Evolutionary conservation across 2,113 vertebrate genomes (phyloP), one percentile per base, ranked within the genome.

Genomic region (Daubentonia madagascariensis): DNA sequence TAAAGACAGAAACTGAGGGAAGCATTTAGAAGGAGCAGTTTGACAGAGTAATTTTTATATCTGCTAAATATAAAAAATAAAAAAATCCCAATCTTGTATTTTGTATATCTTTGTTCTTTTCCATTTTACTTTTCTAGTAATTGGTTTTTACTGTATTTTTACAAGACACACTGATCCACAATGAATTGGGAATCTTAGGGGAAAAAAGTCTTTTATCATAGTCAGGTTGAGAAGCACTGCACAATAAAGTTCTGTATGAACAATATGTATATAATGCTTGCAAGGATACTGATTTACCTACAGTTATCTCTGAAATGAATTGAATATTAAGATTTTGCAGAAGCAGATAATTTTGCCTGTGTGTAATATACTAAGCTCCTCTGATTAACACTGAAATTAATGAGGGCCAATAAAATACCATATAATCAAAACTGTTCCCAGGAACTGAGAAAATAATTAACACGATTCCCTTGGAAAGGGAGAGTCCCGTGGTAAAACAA

Each of bases 331-430:
- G 85, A 81, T 93, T 97, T 92, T 94, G 85, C 93, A 96, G 85
- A 93, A 98, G 95, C 70, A 95, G 83, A 16, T 93, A 96, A 96
- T 97, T 97, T 85, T 84, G 67, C 91, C 61, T 43, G 9, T 79
- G 91, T 89, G 43, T 73, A 84, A 95, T 96, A 91, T n/a, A 92
- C 75, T 88, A 80, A 97, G 70, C 22, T 89, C 78, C 94, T 96
- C 70, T 97, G 95, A 98, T 96, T 97, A 97, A 94, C 93, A 97
- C 75, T 61, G 93, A 95, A 98, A 97, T 97, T 96, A 96, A 97
- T 89, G 67, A 65, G 63, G 73, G 63, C 92, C 94, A 95, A 75
- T 84, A 93, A 96, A 95, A 93, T 79, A 83, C 35, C 88, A 80
- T 40, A 68, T 91, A 96, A 98, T 97, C 97, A 97, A 96, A 94